Base-by-base conservation (phyloP, 1,140 invertebrate genomes). In the Papilio machaon region DNA sequence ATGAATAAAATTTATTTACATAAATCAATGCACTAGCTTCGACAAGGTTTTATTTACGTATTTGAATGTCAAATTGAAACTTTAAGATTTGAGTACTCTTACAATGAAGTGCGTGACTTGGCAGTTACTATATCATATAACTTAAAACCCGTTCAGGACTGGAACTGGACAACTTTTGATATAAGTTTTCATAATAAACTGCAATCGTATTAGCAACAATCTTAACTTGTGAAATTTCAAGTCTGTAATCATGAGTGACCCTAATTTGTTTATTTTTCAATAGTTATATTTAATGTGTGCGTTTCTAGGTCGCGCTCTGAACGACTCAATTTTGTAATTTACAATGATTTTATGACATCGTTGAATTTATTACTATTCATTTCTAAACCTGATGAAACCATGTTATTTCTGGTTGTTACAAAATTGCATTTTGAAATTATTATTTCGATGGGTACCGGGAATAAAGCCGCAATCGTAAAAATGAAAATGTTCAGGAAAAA, bases 261-360 rank as follows among this genome's bases (percentile, higher is more conserved):
- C 64, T 70, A 70, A 70, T 70, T 70, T 60, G 58, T 23, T 19
- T 70, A 70, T 70, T 70, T 70, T 70, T 70, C 64, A 74, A 74
- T 74, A 43, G 73, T 43, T 74, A 46, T 74, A 74, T 46, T 74
- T 70, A 70, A 78, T 78, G 30, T 78, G 52, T 46, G 6, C 15
- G 58, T 64, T 60, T 78, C 58, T 78, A 60, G 52, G 38, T 35
- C 74, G 19, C 11, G n/a, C 49, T 23, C 23, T 47, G 17, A 15
- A 23, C 13, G n/a, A 30, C 19, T 76, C 17, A 23, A 46, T 76
- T 19, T 76, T 76, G 74, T 30, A 76, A 76, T 76, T 76, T 52
- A 35, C n/a, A 76, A 76, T 76, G 19, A 76, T 76, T 76, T 76
- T 43, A 73, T 76, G 74, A 52, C 74, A 76, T 23, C 47, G 11